A percentile compares a stretch with the other conserved stretches of the same genome.
Conservation (phyloP, 2,888 invertebrate genomes). For the Diploptera punctata region DNA sequence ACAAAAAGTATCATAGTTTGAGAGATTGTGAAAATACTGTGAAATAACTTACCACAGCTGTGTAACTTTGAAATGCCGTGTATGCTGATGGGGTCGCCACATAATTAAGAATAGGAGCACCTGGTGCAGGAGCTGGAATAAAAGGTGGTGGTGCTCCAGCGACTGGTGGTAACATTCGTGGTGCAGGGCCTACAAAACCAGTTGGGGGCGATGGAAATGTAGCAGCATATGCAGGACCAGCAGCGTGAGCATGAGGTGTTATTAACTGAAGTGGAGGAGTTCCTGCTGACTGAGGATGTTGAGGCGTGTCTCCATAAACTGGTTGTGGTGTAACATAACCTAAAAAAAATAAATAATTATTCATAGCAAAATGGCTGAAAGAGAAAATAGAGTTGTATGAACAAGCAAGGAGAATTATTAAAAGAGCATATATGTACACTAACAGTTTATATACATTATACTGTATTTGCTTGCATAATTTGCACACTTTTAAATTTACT, state of each 20-base stretch:
- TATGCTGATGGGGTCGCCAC: slow-evolving; percentile 53
- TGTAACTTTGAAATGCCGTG: slow-evolving; percentile 40
- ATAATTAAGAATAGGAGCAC: slow-evolving; percentile 53
- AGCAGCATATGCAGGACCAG: slow-evolving; percentile 36
- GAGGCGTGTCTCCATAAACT: slow-evolving; percentile 32
- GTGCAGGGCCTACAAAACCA: slow-evolving; percentile 29
- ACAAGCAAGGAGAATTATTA: no score
- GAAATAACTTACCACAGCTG: slow-evolving; percentile 42
- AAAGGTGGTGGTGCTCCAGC: slow-evolving; percentile 35
- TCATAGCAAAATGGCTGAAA: no score
- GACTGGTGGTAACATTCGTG: slow-evolving; percentile 39
- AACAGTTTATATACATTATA: no score
- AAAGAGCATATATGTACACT: no score
- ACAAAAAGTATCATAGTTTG: no score
- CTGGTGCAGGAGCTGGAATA: slow-evolving; percentile 46
- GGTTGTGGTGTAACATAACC: slow-evolving; percentile 29
- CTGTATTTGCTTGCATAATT: no score
- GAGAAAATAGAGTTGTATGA: no score
- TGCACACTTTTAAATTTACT: no score
- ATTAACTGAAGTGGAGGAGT: slow-evolving; percentile 33
- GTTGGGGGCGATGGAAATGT: slow-evolving; percentile 37
- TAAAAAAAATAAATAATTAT: not conserved
- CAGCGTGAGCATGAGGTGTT: slow-evolving; percentile 31
- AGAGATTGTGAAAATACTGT: no score
- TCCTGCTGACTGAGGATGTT: slow-evolving; percentile 31